These are phyloP conservation scores for Drosophila cognata DNA, from an alignment of 2,888 invertebrate genomes.

Conservation along the genomic window DNA sequence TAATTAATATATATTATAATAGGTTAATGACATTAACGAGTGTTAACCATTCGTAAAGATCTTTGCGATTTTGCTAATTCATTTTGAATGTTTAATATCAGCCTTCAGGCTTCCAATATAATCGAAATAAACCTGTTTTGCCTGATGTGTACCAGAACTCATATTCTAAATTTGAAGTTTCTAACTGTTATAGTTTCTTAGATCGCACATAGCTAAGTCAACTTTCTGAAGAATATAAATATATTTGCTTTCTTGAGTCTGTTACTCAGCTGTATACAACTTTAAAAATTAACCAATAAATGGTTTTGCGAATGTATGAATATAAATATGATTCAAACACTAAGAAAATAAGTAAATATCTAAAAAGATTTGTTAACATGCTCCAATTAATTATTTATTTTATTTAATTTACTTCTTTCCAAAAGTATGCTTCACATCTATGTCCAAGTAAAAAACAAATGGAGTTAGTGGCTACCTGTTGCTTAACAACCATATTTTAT, in stretches of 20 bases:
- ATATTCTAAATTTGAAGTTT: not conserved
- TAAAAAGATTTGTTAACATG: too few relatives aligned
- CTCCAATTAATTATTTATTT: not conserved
- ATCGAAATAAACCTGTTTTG: not conserved
- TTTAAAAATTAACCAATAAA: not conserved
- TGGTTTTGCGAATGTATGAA: not conserved
- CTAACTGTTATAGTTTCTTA: not conserved
- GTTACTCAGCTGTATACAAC: not conserved
- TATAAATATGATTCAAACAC: not conserved
- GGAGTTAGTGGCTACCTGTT: not conserved
- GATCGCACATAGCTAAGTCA: not conserved
- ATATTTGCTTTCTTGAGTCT: not conserved
- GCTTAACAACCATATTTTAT: slow-evolving; percentile 7
- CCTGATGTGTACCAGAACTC: not conserved
- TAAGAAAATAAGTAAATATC: too few relatives aligned
- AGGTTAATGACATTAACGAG: not conserved
- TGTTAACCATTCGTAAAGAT: not conserved
- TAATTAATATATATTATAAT: not conserved
- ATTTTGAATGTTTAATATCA: not conserved
- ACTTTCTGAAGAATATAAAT: not conserved
- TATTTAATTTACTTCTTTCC: not conserved
- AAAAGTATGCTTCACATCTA: slow-evolving; percentile 16
- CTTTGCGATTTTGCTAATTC: not conserved
- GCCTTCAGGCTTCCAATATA: not conserved
- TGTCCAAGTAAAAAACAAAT: slow-evolving; percentile 14